Evolutionary conservation across 2,113 vertebrate genomes (phyloP), one percentile per base, ranked within the genome.

Genomic region (Dryoscopus gambensis): DNA sequence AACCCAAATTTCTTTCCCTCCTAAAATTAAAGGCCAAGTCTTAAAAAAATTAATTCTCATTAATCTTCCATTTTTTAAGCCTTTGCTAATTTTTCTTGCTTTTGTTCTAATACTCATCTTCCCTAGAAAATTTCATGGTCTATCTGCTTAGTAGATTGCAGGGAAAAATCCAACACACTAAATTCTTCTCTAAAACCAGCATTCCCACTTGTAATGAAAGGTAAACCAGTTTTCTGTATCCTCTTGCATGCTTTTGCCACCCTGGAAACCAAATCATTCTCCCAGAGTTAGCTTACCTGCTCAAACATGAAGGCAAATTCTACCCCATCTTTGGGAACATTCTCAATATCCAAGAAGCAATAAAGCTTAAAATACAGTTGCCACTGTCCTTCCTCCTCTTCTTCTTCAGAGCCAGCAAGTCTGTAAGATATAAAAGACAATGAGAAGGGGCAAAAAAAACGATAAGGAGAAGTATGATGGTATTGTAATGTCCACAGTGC

Each of bases 241-340:
- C 10, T 76, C 20, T 15, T 35, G 11, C 30, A 30, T 65, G 40
- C 44, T 84, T 81, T 52, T 82, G 65, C 77, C 40, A 71, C 18
- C 9, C 28, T 63, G 23, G 9, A 82, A 93, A 84, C 35, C 5
- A 70, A 49, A 23, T 69, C 4, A 37, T 37, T 55, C 37, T 70
- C 35, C 39, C 42, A 46, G 31, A 44, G 56, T 4, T 4, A 67
- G 31, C 78, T 96, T 84, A 99, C 99, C 98, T 99, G 99, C 93
- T 99, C 99, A 97, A 99, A 99, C 99, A 99, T 99, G 97, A 99
- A 99, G 17, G 99, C 99, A 97, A 99, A 99, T 94, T 99, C 99
- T 77, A 99, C 98, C 3, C 99, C 98, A 74, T 99, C 99, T 95
- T 98, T 99, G 47, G 99, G 98, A 98, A 99, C 98, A 69, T 98